Conservation (phyloP, 2,113 vertebrate genomes). For the Ellobius talpinus region DNA sequence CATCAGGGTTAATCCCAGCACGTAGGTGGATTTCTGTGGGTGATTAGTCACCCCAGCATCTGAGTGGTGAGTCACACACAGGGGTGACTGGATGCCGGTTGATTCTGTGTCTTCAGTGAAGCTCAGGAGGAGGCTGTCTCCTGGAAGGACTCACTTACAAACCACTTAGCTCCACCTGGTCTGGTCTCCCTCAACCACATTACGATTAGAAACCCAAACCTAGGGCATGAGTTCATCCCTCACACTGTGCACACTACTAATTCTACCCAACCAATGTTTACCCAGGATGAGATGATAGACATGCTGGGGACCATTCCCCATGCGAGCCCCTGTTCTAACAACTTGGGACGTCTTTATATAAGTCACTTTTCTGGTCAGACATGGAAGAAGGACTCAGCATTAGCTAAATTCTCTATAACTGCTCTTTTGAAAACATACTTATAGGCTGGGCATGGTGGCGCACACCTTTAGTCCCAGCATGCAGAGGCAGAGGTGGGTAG, state of each 20-base stretch:
- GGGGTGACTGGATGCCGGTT: not conserved
- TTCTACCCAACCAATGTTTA: not conserved
- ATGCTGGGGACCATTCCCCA: not conserved
- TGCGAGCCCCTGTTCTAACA: not conserved
- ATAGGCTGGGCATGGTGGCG: not conserved
- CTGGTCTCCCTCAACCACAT: not conserved
- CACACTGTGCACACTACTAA: too few relatives aligned
- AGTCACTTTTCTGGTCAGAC: not conserved
- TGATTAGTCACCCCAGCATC: not conserved
- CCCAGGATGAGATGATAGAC: rapidly evolving
- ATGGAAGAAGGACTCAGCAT: not conserved
- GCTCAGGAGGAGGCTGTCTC: not conserved
- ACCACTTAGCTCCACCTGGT: not conserved
- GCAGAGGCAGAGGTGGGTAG: not conserved
- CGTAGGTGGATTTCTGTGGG: not conserved
- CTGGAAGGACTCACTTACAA: not conserved
- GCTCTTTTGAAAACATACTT: not conserved
- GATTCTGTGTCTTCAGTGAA: not conserved
- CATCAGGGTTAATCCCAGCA: not conserved
- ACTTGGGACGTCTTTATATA: too few relatives aligned
- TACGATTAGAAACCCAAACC: not conserved
- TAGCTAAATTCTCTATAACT: not conserved
- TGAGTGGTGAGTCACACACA: not conserved
- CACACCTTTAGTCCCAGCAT: not conserved
- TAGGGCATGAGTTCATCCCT: not conserved